Evolutionary conservation across 1,140 invertebrate species (phyloP), one percentile per base, ranked within the genome.

Genomic region (Pantala flavescens): DNA sequence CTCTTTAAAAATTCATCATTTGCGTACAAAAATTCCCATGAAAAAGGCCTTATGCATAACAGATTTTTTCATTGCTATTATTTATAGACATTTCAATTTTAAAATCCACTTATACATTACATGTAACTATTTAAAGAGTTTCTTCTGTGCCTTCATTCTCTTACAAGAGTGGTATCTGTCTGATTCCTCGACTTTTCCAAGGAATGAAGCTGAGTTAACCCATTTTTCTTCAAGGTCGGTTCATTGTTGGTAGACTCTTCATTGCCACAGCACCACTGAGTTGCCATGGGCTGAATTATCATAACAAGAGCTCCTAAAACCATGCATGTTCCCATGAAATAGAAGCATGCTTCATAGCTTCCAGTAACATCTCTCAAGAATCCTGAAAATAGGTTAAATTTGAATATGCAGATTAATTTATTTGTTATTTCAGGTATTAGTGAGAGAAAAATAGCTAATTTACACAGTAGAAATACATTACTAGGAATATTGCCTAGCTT

Each of bases 241-340:
- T 63, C n/a, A 63, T 21, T 21, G 14, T 63, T 63, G n/a, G 49
- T 19, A 21, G 49, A 63, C 12, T 3, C n/a, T 63, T 14, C 49
- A 63, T 63, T 12, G 3, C 49, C n/a, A 63, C 49, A 63, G 49
- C 49, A 63, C 49, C 49, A 63, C 12, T 63, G 49, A 19, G 49
- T 63, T 63, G 49, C 49, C 49, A 63, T 19, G 14, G 49, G 49
- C n/a, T 63, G 23, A 24, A 78, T 43, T 73, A 78, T 76, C 43
- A 78, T 36, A 28, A 63, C n/a, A 7, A 90, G 80, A 74, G 88
- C 87, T 71, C 89, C 89, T 63, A 90, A 80, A 0, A 90, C 85
- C 90, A 91, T 91, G 78, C 89, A 90, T 7, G 89, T 88, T 14
- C 90, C 90, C 90, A 91, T 91, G 76, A 89, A 90, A 77, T 90